These are phyloP conservation scores for Chelon labrosus DNA, from an alignment of 2,797 vertebrate species.

Conservation along the genomic window DNA sequence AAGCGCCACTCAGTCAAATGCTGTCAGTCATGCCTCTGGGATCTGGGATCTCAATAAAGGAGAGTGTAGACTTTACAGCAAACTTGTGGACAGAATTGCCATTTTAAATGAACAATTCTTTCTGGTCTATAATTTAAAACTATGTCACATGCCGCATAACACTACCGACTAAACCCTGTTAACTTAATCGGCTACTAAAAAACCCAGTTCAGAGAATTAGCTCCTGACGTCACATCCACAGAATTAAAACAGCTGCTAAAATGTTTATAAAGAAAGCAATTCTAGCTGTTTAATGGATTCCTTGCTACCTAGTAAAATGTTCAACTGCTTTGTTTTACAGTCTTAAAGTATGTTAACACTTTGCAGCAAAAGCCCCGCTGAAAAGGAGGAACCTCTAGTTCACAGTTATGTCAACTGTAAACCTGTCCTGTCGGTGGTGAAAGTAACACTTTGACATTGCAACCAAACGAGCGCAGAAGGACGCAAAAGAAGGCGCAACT, in stretches of 20 bases:
- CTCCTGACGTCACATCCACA: slow-evolving; percentile 50
- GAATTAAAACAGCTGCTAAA: slow-evolving; percentile 63
- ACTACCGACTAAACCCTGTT: slow-evolving; percentile 12
- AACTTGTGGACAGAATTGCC: not conserved
- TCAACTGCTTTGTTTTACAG: slow-evolving; percentile 54
- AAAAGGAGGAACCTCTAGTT: slow-evolving; percentile 6
- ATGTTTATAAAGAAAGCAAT: slow-evolving; percentile 63
- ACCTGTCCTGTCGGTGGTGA: slow-evolving; percentile 25
- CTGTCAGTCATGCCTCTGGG: slow-evolving; percentile 40
- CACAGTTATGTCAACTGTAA: slow-evolving; percentile 31
- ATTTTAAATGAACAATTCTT: not conserved
- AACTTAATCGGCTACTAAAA: not conserved
- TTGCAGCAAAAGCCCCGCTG: slow-evolving; percentile 18
- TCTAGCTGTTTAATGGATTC: slow-evolving; percentile 59
- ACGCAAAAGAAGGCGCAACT: slow-evolving; percentile 68
- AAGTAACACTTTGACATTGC: slow-evolving; percentile 55
- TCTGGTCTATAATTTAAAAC: not conserved
- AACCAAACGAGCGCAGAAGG: slow-evolving; percentile 53
- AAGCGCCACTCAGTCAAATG: slow-evolving; percentile 4
- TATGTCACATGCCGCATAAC: not conserved
- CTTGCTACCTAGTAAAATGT: slow-evolving; percentile 49
- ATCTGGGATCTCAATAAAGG: not conserved
- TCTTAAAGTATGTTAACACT: slow-evolving; percentile 45
- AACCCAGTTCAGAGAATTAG: slow-evolving; percentile 32
- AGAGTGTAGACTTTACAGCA: not conserved